Evolutionary conservation across 1,140 invertebrate genomes (phyloP).

Genomic region (Patella vulgata): DNA sequence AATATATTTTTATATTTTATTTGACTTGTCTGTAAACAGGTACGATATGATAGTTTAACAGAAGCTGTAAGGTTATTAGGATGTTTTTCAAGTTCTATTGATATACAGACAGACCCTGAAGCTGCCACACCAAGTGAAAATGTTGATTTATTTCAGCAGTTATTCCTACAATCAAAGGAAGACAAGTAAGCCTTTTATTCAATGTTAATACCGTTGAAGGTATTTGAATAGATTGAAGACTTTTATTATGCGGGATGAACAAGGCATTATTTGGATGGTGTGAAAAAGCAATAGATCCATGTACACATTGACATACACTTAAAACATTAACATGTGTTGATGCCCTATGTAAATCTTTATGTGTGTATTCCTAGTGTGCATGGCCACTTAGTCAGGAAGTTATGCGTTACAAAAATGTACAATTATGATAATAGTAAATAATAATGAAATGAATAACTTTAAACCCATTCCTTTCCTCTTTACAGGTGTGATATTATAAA

Average conservation of each 20-base stretch:
- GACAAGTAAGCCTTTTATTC: constrained; percentile 43
- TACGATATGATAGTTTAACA: constrained; percentile 90
- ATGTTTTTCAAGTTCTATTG: constrained; percentile 77
- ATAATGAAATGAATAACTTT: too few species aligned
- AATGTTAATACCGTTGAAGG: too few species aligned
- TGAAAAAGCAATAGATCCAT: too few species aligned
- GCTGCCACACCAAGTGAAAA: constrained; percentile 48
- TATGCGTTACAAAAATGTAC: too few species aligned
- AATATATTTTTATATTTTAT: constrained; percentile 23
- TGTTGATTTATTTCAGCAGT: constrained; percentile 40
- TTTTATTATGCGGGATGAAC: too few species aligned
- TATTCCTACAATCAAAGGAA: constrained; percentile 52
- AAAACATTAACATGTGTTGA: too few species aligned
- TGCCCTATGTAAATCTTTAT: too few species aligned
- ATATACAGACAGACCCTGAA: constrained; percentile 45
- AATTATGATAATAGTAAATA: too few species aligned
- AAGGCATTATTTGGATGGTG: too few species aligned
- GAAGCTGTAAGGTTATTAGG: constrained; percentile 91
- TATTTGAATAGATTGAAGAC: constrained; percentile 9
- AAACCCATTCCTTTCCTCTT: constrained; percentile 4
- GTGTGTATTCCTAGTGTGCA: too few species aligned
- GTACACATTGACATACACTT: too few species aligned
- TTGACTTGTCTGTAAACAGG: constrained; percentile 69
- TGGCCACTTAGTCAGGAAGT: too few species aligned
- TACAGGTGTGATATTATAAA: not conserved